Percentiles rank a stretch among this genome's conserved stretches.
These are phyloP conservation scores for Lasioglossum albipes DNA, from an alignment of 1,140 invertebrate genomes.

Conservation along the genomic window DNA sequence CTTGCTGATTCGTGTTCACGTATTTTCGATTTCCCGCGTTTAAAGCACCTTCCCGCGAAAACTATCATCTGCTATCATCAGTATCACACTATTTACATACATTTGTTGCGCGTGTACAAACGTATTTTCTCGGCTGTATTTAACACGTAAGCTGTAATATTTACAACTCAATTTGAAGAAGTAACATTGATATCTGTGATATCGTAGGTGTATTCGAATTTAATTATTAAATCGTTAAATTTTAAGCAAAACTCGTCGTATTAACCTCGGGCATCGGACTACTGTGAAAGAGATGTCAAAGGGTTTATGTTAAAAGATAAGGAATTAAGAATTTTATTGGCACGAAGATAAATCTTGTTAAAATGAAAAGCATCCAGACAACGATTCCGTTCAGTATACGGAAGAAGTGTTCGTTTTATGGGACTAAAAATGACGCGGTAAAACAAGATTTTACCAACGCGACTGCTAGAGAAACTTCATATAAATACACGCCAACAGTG, in stretches of 20 bases:
- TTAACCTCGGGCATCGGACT: background rate
- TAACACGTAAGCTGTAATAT: background rate
- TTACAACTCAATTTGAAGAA: background rate
- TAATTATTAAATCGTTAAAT: background rate
- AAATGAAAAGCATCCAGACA: slow-evolving; percentile 66
- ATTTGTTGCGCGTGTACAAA: background rate
- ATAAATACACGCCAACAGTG: slow-evolving; percentile 64
- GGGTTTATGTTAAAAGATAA: background rate
- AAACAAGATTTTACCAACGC: slow-evolving; percentile 67
- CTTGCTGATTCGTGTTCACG: slow-evolving; percentile 2
- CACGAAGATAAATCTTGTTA: background rate
- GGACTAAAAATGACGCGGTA: slow-evolving; percentile 53
- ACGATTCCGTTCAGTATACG: slow-evolving; percentile 65
- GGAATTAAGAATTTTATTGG: background rate
- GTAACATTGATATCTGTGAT: background rate
- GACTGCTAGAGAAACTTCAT: slow-evolving; percentile 49
- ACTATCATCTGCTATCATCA: too few species aligned
- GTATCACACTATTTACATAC: too few species aligned
- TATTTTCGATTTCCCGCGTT: slow-evolving; percentile 63
- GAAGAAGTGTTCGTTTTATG: slow-evolving; percentile 70
- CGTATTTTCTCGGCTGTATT: background rate
- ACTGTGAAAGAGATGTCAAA: background rate
- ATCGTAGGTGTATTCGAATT: background rate
- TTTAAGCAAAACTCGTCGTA: background rate
- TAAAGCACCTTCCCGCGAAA: slow-evolving; percentile 62